Conservation (phyloP, 2,113 vertebrate genomes). For the Lamprotornis superbus region DNA sequence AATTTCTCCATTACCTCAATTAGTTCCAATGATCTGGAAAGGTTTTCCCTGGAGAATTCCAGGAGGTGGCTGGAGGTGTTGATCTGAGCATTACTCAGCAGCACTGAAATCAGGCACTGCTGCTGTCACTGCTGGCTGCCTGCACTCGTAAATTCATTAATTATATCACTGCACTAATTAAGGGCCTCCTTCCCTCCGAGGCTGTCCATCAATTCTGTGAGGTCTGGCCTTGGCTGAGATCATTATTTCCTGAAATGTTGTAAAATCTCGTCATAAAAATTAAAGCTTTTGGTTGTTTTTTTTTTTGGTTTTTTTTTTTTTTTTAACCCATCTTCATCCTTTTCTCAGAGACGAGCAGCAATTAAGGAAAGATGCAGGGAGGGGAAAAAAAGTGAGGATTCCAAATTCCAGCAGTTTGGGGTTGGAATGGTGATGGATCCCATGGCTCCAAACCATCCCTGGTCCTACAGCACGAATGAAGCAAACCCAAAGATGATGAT, state of each 20-base stretch:
- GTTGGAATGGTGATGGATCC: accelerated
- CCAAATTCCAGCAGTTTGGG: not conserved
- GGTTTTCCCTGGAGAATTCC: constrained; percentile 76
- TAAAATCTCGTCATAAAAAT: not conserved
- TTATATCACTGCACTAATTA: constrained; percentile 64
- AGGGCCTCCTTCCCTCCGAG: constrained; percentile 1
- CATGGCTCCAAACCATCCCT: not conserved
- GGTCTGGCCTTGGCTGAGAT: not conserved
- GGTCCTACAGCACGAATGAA: not conserved
- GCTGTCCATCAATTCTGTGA: constrained; percentile 24
- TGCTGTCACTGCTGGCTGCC: constrained; percentile 57
- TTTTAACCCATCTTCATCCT: not conserved
- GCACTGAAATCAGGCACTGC: constrained; percentile 68
- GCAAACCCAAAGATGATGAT: not conserved
- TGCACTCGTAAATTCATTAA: constrained; percentile 64
- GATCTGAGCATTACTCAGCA: constrained; percentile 79
- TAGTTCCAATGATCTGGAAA: constrained; percentile 80
- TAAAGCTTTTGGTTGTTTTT: not conserved
- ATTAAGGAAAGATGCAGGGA: not conserved
- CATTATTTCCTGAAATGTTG: not conserved
- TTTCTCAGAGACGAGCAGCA: not conserved
- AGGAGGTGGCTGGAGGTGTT: constrained; percentile 71
- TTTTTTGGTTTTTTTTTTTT: not conserved
- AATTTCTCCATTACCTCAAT: constrained; percentile 83
- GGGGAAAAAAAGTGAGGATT: not conserved